Evolutionary conservation across 2,888 invertebrate genomes (phyloP), one percentile per base, ranked within the genome.

Genomic region (Phortica magna): DNA sequence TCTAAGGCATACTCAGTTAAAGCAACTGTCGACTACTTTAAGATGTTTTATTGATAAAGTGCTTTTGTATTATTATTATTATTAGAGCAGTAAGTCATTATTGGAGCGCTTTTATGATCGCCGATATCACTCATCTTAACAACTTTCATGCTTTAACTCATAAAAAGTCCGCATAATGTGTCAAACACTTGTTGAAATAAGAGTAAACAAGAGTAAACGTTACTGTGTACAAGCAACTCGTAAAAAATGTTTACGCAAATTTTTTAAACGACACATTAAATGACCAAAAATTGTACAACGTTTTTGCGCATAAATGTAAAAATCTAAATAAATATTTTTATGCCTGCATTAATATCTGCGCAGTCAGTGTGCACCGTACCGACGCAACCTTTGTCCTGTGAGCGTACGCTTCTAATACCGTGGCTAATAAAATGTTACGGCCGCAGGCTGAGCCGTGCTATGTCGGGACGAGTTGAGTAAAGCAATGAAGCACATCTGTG

Each of bases 391-490:
- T 17, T 65, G 12, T 14, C 31, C 65, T 65, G 65, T 2, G 10
- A 12, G 72, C 41, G 73, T 61, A 19, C 64, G 82, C 84, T 87
- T 88, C 85, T 86, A 87, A 88, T 85, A 88, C 88, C 89, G 83
- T 83, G 85, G 88, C 88, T 88, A 86, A 86, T 86, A 88, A 86
- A 86, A 86, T 86, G 88, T 86, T 86, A 88, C 89, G 86, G 89
- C 86, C 83, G 80, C 77, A 80, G 80, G 86, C 78, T 77, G 22
- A 48, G 14, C 2, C 48, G 14, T 79, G 86, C 78, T 77, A 12
- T 6, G 14, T 9, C 48, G 14, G 7, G 10, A 2, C 3, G 14
- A 48, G 48, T 14, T 14, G 14, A 81, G 79, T 14, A 7, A 42
- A 83, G 86, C 88, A 87, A 86, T 86, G 85, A 86, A 86, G 84